Percentiles rank a stretch among this genome's conserved stretches.
Conservation (phyloP, 2,888 invertebrate genomes). For the Apamea sordens region DNA sequence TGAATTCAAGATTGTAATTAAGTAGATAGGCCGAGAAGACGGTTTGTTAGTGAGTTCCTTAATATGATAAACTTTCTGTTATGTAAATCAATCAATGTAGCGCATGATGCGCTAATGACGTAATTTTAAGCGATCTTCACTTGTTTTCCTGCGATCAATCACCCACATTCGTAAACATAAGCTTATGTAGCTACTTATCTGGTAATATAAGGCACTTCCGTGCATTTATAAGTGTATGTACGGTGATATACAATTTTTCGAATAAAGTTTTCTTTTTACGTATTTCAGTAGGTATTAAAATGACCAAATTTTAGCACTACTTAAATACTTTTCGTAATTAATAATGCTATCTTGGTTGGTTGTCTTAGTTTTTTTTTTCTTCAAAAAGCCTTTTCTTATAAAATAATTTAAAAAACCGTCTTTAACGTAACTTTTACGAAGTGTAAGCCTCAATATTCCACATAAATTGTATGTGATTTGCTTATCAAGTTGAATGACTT, state of each 20-base stretch:
- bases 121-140: constrained; percentile 14
- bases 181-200: background rate
- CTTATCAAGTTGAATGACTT: background rate
- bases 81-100: background rate
- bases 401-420: background rate
- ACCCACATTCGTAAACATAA: background rate
- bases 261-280: background rate
- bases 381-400: too few species aligned
- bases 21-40: background rate
- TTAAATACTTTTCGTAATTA: background rate
- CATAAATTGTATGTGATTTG: background rate
- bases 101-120: background rate
- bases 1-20: background rate
- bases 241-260: too few species aligned
- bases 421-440: background rate
- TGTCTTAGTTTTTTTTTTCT: background rate
- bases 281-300: too few species aligned
- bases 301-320: too few species aligned
- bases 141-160: constrained; percentile 22
- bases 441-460: background rate
- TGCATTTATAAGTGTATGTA: too few species aligned
- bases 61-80: background rate
- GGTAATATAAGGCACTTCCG: too few species aligned
- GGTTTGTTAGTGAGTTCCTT: background rate
- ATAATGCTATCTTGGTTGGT: background rate